Conservation (phyloP, 37 sponge, comb jelly and placozoan genomes). For the Axinella damicornis region DNA sequence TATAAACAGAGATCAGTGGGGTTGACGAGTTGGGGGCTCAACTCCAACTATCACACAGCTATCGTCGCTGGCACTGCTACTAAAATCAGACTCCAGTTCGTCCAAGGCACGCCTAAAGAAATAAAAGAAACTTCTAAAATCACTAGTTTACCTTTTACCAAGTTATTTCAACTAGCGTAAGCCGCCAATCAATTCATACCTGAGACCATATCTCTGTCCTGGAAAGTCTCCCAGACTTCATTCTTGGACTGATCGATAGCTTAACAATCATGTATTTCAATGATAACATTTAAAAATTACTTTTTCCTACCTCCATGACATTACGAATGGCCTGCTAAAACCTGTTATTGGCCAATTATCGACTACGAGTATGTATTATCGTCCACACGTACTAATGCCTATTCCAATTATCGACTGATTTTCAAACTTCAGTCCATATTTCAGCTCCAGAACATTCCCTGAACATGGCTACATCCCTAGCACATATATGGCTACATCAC, state of each 20-base stretch:
- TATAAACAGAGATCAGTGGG: no score
- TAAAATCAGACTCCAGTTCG: no score
- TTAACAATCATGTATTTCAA: background rate
- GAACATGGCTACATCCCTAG: slow-evolving; percentile 1
- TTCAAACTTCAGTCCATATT: slow-evolving; percentile 1
- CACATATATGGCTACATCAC: no score
- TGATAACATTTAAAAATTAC: background rate
- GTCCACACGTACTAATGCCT: slow-evolving; percentile 7
- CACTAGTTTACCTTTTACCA: no score
- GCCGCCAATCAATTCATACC: slow-evolving; percentile 6
- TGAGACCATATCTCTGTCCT: background rate
- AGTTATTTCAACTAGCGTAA: no score
- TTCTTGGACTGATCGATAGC: slow-evolving; percentile 11
- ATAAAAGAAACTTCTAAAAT: no score
- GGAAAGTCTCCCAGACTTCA: slow-evolving; percentile 6
- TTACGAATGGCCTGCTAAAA: background rate
- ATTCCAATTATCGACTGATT: slow-evolving; percentile 9
- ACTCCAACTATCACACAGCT: no score
- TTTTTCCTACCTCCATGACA: background rate
- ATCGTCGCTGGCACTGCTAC: no score
- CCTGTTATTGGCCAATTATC: background rate
- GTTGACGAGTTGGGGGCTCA: no score
- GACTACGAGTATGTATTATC: slow-evolving; percentile 1
- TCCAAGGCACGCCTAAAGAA: no score
- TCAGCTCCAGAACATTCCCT: background rate